Conservation (phyloP, 1,140 invertebrate species). For the Brachionus angularis region DNA sequence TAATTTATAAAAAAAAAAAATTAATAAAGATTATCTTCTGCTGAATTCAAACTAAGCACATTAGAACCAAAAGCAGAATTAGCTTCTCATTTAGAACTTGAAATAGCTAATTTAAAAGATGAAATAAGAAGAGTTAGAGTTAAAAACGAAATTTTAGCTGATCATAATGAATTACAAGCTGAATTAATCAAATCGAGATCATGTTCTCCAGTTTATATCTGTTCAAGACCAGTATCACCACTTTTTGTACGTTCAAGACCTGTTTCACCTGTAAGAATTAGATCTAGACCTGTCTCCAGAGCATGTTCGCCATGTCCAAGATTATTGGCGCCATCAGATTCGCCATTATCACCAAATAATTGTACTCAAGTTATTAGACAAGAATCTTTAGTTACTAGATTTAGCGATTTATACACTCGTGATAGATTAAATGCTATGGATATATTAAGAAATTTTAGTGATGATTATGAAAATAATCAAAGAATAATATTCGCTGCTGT, state of each 20-base stretch:
- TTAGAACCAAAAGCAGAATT: constrained; percentile 29
- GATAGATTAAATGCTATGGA: constrained; percentile 56
- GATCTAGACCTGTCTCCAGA: constrained; percentile 11
- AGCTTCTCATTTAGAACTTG: constrained; percentile 26
- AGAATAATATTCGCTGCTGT: constrained; percentile 53
- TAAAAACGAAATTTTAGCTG: constrained; percentile 18
- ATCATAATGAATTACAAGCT: constrained; percentile 38
- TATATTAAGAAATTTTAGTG: constrained; percentile 51
- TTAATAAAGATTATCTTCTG: neutral
- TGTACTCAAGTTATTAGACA: constrained; percentile 17
- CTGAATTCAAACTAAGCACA: constrained; percentile 33
- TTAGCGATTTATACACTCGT: constrained; percentile 55
- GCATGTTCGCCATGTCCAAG: neutral
- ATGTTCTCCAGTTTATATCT: constrained; percentile 3
- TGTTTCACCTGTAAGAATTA: constrained; percentile 3
- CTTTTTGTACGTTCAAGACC: neutral
- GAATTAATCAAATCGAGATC: constrained; percentile 20
- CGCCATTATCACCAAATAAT: constrained; percentile 15
- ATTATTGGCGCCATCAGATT: neutral
- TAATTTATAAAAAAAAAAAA: neutral
- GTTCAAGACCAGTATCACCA: constrained; percentile 6
- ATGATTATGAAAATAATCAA: constrained; percentile 57
- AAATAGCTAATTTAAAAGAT: constrained; percentile 41
- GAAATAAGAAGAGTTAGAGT: constrained; percentile 23
- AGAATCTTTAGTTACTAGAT: constrained; percentile 49